Percentiles rank a stretch among this genome's conserved stretches.
Evolutionary conservation across 2,888 invertebrate species (phyloP).

Genomic region (Drosophila imparisetae): DNA sequence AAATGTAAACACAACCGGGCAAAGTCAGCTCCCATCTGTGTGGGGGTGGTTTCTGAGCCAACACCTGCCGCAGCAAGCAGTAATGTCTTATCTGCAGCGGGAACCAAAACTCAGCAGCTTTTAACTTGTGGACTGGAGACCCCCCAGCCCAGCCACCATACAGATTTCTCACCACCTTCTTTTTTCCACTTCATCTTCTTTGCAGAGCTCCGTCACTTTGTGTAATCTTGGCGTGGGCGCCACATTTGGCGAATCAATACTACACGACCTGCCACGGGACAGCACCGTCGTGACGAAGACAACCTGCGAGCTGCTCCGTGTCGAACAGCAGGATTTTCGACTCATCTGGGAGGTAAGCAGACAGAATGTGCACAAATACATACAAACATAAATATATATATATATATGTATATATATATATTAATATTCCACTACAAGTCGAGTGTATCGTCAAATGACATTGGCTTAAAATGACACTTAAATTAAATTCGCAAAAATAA

Average conservation of each 20-base stretch:
- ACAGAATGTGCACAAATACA: not conserved
- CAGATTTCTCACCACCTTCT: not conserved
- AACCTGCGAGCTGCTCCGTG: slow-evolving; percentile 90
- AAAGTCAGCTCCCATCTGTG: not conserved
- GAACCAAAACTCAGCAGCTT: slow-evolving; percentile 44
- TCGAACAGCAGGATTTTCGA: slow-evolving; percentile 91
- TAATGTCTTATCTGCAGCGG: slow-evolving; percentile 42
- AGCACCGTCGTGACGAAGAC: slow-evolving; percentile 90
- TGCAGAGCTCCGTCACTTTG: slow-evolving; percentile 88
- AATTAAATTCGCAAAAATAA: not conserved
- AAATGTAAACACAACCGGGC: slow-evolving; percentile 21
- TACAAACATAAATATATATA: not conserved
- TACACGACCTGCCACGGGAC: slow-evolving; percentile 89
- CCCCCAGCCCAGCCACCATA: not conserved
- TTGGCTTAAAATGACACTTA: slow-evolving; percentile 1
- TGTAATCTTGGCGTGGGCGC: slow-evolving; percentile 90
- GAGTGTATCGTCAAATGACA: slow-evolving; percentile 28
- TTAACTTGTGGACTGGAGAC: slow-evolving; percentile 19
- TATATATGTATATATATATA: slow-evolving; percentile 9
- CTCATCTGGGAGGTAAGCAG: slow-evolving; percentile 90
- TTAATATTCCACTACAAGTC: slow-evolving; percentile 15
- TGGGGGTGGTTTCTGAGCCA: slow-evolving; percentile 20
- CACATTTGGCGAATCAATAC: slow-evolving; percentile 91
- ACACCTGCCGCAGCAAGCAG: slow-evolving; percentile 30
- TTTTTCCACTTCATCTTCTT: slow-evolving; percentile 50